phyloP scores from a whole-genome alignment of 2,113 vertebrate genomes.

The Dendrocopos noguchii region DNA sequence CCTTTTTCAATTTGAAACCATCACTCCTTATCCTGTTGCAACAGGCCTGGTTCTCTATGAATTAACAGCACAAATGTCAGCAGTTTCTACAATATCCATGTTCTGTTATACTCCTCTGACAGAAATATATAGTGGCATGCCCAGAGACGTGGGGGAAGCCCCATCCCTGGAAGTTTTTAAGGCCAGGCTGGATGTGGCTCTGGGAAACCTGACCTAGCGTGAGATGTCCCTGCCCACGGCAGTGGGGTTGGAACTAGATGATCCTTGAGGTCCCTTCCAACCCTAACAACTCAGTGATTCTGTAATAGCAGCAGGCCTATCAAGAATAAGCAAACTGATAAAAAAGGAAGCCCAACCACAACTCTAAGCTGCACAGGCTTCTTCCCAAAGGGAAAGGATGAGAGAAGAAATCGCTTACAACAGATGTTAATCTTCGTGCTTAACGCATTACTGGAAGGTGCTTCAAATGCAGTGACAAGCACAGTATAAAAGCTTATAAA shows the following conservation, averaged over 20 bases:
- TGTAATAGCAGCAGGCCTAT: neutral
- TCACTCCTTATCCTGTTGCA: too few relatives aligned
- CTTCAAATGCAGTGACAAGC: constrained; percentile 3
- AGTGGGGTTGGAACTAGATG: too few relatives aligned
- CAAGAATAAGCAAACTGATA: neutral
- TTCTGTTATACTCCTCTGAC: neutral
- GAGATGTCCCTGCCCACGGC: too few relatives aligned
- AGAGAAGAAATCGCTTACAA: constrained; percentile 15
- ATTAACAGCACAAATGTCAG: neutral
- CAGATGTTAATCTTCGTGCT: constrained; percentile 22
- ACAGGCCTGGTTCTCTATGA: neutral
- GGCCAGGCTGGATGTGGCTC: too few relatives aligned
- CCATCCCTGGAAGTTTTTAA: too few relatives aligned
- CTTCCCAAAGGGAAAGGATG: constrained; percentile 5
- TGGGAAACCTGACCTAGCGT: too few relatives aligned
- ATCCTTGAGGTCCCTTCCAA: too few relatives aligned
- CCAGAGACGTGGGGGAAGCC: too few relatives aligned
- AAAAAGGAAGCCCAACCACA: neutral
- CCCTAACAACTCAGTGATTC: too few relatives aligned
- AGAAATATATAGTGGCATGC: neutral
- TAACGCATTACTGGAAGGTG: neutral
- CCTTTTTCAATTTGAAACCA: too few relatives aligned
- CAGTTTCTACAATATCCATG: neutral
- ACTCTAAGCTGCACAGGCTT: neutral
- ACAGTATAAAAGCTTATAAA: neutral